Base-by-base conservation (phyloP, 2,113 vertebrate genomes). In the Eolophus roseicapilla region DNA sequence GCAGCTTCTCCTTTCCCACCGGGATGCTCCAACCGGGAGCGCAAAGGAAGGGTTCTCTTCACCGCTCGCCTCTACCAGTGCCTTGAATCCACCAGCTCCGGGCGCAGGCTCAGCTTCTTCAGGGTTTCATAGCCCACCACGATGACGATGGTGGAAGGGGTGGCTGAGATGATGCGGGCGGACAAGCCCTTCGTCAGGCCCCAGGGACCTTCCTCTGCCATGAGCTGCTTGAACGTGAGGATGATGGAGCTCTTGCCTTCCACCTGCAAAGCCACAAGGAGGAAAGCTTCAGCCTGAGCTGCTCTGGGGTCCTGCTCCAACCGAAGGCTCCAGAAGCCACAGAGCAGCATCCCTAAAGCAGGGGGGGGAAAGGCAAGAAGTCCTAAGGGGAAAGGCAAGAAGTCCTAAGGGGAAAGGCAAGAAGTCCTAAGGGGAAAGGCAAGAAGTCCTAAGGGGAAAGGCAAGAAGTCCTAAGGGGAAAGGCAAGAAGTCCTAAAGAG, bases 91-190 rank as follows among this genome's bases (percentile, higher is more conserved):
- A 99, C 97, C 93, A 99, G 98, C 84, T 99, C 99, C 0, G 98
- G 98, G 7, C 99, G 98, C 39, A 99, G 98, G 96, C 99, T 99
- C 80, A 99, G 98, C 86, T 99, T 99, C 98, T 99, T 99, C 90
- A 99, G 98, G 0, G 99, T 99, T 94, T 99, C 99, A 0, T 99
- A 99, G 3, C 99, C 99, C 59, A 99, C 98, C 91, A 99, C 99
- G 5, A 99, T 99, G 97, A 99, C 98, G 2, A 99, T 98, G 70
- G 99, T 99, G 16, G 99, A 99, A 16, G 99, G 99, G 3, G 97
- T 98, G 86, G 99, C 98, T 1, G 99, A 99, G 77, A 99, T 98
- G 97, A 99, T 98, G 57, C 99, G 98, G 29, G 99, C 99, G 0
- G 99, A 99, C 31, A 99, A 98, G 12, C 99, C 99, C 93, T 99